Conservation (phyloP, 2,113 vertebrate species). For the Saimiri boliviensis region DNA sequence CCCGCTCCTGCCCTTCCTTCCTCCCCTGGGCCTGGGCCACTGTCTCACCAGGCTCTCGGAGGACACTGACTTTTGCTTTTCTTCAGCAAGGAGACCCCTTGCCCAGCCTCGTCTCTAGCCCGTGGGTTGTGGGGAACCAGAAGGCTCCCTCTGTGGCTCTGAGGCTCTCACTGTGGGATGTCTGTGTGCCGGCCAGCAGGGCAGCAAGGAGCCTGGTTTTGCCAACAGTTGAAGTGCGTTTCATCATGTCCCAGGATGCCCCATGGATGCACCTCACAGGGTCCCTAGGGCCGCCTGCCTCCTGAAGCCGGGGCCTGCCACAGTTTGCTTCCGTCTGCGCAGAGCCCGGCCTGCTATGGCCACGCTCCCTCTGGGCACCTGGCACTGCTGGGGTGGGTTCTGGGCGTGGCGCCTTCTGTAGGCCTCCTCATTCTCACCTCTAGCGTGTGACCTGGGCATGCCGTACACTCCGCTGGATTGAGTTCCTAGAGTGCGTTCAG, state of each 20-base stretch:
- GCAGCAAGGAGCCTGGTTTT: background rate
- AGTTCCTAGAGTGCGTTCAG: background rate
- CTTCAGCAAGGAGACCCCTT: background rate
- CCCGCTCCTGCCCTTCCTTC: background rate
- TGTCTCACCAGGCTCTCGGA: background rate
- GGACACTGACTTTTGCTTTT: background rate
- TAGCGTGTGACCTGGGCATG: background rate
- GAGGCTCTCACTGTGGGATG: background rate
- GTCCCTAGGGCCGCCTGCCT: background rate
- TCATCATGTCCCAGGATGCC: constrained; percentile 16
- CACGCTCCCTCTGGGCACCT: too few species aligned
- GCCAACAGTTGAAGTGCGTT: background rate
- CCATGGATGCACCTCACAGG: too few species aligned
- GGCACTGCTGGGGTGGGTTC: background rate
- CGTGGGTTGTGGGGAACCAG: background rate
- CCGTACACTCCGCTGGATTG: too few species aligned
- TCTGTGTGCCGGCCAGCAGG: rapidly evolving
- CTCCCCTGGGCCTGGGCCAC: background rate
- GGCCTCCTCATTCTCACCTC: too few species aligned
- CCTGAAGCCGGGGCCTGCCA: background rate
- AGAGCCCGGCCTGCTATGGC: background rate
- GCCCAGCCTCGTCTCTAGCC: too few species aligned
- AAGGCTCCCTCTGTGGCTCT: background rate
- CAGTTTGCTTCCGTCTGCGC: background rate
- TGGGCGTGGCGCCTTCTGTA: too few species aligned